Base-by-base conservation (phyloP, 2,888 invertebrate genomes). In the Drosophila engyochracea region DNA sequence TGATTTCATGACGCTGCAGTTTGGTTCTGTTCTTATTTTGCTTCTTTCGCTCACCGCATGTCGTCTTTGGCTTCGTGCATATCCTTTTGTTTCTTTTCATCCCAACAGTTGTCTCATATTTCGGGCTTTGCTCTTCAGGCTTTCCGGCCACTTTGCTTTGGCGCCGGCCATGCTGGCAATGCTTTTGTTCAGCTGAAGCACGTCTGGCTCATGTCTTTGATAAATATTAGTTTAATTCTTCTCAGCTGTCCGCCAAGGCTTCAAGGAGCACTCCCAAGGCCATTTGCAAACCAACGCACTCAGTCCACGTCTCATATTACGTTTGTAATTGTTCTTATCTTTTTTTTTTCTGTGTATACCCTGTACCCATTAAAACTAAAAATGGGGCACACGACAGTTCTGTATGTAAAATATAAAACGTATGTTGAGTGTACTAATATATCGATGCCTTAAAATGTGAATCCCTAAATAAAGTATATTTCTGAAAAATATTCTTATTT, bases 151-250 rank as follows among this genome's bases (percentile, higher is more conserved):
- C 74, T 79, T 77, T 75, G 52, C 63, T 44, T 58, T 77, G 85
- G 90, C 89, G 88, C 85, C 86, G 72, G 60, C 75, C 62, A 63
- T 58, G 80, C 87, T 80, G 69, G 53, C 85, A 62, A 55, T 59
- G 76, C 87, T 76, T 90, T 89, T 89, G 91, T 89, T 90, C 82
- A 71, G 66, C 66, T 89, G 57, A 76, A 86, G 89, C 82, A 81
- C 80, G 78, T 83, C 80, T 79, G 77, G 71, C 79, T 85, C 85
- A 89, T 79, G 79, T 82, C 78, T 89, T 89, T 87, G 82, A 85
- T 82, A 91, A 91, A 89, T 91, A 89, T 89, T 91, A 77, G 89
- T 83, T 89, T 91, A 87, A 87, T 89, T 85, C 88, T 67, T 83
- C 68, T 62, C 70, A 72, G 71, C 70, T 69, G 73, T n/a, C 73